A percentile compares a stretch with the other conserved stretches of the same genome.
Conservation (phyloP, 1,140 invertebrate species). For the Grapholita molesta region DNA sequence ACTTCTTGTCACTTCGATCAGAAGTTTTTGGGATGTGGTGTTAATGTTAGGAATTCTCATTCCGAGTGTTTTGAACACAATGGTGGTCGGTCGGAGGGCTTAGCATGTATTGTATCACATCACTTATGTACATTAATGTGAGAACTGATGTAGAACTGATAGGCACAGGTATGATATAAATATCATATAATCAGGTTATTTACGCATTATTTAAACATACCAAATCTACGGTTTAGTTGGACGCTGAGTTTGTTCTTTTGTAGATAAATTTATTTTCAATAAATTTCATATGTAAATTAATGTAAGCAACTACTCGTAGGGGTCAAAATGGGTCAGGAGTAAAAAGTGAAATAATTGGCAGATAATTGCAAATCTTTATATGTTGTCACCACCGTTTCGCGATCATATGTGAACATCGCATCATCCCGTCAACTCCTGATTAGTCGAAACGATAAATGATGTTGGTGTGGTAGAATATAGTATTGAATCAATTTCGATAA, state of each 20-base stretch:
- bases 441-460: not conserved
- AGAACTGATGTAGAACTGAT: not conserved
- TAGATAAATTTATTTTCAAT: too few species aligned
- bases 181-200: too few species aligned
- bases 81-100: slow-evolving; percentile 16
- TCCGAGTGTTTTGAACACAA: slow-evolving; percentile 34
- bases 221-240: too few species aligned
- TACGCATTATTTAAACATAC: too few species aligned
- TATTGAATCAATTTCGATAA: not conserved
- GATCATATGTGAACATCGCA: too few species aligned
- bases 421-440: not conserved
- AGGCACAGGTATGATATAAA: not conserved
- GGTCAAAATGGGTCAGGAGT: too few species aligned
- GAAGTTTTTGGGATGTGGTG: slow-evolving; percentile 46
- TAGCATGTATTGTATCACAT: not conserved
- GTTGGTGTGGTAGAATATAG: not conserved
- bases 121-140: not conserved
- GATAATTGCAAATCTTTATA: too few species aligned
- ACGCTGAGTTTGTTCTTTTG: too few species aligned
- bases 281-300: too few species aligned
- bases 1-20: slow-evolving; percentile 39
- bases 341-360: too few species aligned
- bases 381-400: too few species aligned
- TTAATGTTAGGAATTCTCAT: slow-evolving; percentile 48
- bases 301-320: too few species aligned